These are phyloP conservation scores for Symphodus melops DNA, from an alignment of 2,113 vertebrate genomes.

Conservation along the genomic window DNA sequence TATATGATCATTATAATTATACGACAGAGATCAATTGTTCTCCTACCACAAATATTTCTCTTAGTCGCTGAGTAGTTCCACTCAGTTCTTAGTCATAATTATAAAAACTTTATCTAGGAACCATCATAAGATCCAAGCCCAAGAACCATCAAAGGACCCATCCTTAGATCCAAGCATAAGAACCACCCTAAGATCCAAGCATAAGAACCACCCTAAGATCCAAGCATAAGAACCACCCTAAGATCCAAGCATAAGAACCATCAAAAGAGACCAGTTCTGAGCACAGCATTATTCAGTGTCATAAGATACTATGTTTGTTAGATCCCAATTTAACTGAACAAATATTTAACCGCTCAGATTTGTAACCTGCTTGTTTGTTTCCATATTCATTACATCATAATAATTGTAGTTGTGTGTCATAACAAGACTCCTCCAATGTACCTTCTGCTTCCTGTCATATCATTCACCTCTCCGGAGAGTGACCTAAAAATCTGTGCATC, in stretches of 20 bases:
- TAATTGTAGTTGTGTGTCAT: background rate
- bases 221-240: too few relatives aligned
- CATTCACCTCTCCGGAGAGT: constrained; percentile 40
- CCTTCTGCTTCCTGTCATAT: constrained; percentile 19
- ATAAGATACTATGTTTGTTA: background rate
- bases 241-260: too few relatives aligned
- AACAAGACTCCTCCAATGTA: background rate
- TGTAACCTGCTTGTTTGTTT: background rate
- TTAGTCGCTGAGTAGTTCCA: background rate
- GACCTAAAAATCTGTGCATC: constrained; percentile 43
- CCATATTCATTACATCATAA: background rate
- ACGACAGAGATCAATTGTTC: too few relatives aligned
- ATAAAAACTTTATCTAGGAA: background rate
- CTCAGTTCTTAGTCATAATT: background rate
- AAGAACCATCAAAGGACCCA: too few relatives aligned
- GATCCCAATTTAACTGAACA: background rate
- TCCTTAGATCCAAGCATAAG: too few relatives aligned
- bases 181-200: too few relatives aligned
- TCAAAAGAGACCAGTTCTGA: background rate
- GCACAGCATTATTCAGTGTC: background rate
- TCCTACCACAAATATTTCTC: background rate
- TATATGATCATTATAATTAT: background rate
- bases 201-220: too few relatives aligned
- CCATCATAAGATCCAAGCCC: too few relatives aligned
- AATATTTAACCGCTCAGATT: background rate